Evolutionary conservation across 2,888 invertebrate species (phyloP).

Genomic region (Altica lythri): DNA sequence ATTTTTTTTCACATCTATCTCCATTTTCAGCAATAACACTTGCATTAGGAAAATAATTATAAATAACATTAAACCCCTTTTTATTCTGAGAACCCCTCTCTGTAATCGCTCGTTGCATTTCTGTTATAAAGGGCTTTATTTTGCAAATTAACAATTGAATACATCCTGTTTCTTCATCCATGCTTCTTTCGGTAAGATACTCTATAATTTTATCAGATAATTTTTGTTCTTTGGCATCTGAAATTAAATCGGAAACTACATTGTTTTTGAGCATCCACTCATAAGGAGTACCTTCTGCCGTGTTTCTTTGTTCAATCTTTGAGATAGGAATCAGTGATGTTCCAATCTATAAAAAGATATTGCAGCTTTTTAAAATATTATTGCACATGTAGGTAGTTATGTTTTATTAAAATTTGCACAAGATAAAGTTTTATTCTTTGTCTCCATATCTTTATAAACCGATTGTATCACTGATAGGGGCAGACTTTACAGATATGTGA

Average conservation of each 20-base stretch:
- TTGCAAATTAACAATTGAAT: conserved; percentile 77
- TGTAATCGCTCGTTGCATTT: conserved; percentile 73
- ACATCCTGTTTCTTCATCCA: conserved; percentile 69
- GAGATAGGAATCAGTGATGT: conserved; percentile 59
- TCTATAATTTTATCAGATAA: conserved; percentile 67
- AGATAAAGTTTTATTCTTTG: not conserved
- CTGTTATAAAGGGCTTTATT: conserved; percentile 74
- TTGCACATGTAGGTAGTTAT: not conserved
- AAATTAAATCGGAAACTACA: conserved; percentile 63
- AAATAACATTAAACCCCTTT: conserved; percentile 57
- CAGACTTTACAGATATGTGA: too few relatives aligned
- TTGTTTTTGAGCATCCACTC: conserved; percentile 70
- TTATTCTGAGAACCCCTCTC: conserved; percentile 47
- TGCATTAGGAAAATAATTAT: conserved; percentile 66
- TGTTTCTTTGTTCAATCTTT: conserved; percentile 45
- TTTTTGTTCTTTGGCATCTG: conserved; percentile 65
- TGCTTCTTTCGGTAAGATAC: conserved; percentile 61
- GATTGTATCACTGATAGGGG: not conserved
- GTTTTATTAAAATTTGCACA: not conserved
- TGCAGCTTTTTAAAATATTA: not conserved
- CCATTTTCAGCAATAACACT: conserved; percentile 66
- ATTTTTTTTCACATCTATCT: conserved; percentile 66
- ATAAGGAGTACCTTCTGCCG: conserved; percentile 57
- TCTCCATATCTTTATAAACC: not conserved
- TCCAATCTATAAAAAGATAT: conserved; percentile 62